Evolutionary conservation across 2,113 vertebrate species (phyloP).

Genomic region (Macaca mulatta): DNA sequence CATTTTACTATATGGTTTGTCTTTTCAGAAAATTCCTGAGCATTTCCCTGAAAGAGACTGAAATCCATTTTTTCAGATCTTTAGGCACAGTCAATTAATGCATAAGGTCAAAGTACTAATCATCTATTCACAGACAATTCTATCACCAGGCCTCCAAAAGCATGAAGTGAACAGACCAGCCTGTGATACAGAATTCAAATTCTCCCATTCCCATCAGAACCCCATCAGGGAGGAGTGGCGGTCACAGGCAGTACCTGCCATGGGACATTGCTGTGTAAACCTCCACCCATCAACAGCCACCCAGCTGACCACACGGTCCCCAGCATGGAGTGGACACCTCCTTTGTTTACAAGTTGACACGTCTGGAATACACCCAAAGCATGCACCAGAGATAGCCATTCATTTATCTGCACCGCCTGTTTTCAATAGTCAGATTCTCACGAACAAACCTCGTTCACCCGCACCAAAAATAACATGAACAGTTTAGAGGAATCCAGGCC

Average conservation of each 20-base stretch:
- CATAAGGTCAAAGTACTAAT: rapidly evolving
- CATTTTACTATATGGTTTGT: neutral
- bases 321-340: rapidly evolving
- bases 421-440: neutral
- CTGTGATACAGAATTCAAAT: rapidly evolving
- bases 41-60: neutral
- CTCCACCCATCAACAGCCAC: neutral
- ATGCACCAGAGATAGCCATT: neutral
- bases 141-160: rapidly evolving
- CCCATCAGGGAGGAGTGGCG: neutral
- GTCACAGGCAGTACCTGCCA: neutral
- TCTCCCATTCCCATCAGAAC: neutral
- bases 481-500: neutral
- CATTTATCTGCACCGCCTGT: neutral
- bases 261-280: neutral
- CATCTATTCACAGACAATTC: rapidly evolving
- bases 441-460: neutral
- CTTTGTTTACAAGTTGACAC: neutral
- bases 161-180: too few species aligned
- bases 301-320: neutral
- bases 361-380: neutral
- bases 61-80: neutral
- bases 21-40: neutral
- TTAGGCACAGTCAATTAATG: neutral
- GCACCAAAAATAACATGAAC: neutral